phyloP scores from a whole-genome alignment of 2,888 invertebrate species.

The Halocaridina rubra region DNA sequence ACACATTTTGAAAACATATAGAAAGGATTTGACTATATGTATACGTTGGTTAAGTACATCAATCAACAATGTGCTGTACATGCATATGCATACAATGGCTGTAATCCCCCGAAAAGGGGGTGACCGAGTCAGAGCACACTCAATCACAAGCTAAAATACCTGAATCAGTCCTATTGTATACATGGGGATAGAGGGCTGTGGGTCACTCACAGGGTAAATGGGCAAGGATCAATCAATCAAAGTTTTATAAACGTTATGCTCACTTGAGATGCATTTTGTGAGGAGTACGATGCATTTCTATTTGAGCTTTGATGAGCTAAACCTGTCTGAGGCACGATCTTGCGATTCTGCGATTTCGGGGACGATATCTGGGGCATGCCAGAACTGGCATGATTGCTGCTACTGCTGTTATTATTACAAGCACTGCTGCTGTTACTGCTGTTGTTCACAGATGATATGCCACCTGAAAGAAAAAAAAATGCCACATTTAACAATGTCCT shows the following conservation, averaged over 20 bases:
- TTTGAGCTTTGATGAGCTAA: slow-evolving; percentile 50
- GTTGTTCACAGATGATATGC: slow-evolving; percentile 55
- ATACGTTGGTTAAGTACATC: too few species aligned
- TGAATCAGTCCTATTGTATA: too few species aligned
- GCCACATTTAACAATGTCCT: background rate
- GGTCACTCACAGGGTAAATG: too few species aligned
- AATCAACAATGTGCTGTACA: too few species aligned
- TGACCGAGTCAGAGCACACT: too few species aligned
- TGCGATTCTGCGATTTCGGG: slow-evolving; percentile 55
- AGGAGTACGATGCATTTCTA: slow-evolving; percentile 42
- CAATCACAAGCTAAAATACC: too few species aligned
- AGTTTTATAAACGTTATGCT: background rate
- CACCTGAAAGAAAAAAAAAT: slow-evolving; percentile 25
- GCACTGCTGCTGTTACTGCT: slow-evolving; percentile 36
- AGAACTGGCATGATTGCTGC: slow-evolving; percentile 30
- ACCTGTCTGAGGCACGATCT: slow-evolving; percentile 44
- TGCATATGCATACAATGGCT: too few species aligned
- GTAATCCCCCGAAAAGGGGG: too few species aligned
- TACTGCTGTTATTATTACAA: slow-evolving; percentile 6
- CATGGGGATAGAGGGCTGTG: too few species aligned
- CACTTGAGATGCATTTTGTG: slow-evolving; percentile 50
- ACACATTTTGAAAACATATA: too few species aligned
- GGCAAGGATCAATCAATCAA: too few species aligned
- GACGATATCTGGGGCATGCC: slow-evolving; percentile 54
- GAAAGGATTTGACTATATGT: too few species aligned